phyloP scores from a whole-genome alignment of 2,113 vertebrate genomes.

The Oryzias woworae region DNA sequence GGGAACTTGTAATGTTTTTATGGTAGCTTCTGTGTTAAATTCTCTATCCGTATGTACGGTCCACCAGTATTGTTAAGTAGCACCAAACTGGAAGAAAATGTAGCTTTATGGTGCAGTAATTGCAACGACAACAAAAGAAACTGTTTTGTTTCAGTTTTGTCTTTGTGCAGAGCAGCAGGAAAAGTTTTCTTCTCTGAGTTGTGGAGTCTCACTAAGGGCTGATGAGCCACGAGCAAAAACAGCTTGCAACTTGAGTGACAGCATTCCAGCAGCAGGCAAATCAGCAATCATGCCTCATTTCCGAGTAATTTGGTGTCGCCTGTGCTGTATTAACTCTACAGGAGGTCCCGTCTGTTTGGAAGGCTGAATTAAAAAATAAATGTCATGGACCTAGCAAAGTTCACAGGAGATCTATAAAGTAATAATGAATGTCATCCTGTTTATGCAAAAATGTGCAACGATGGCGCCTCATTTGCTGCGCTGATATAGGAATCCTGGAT shows the following conservation, averaged over 20 bases:
- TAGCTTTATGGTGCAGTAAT: too few species aligned
- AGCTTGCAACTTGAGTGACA: constrained; percentile 65
- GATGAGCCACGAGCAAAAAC: constrained; percentile 56
- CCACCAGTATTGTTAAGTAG: too few species aligned
- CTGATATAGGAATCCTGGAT: too few species aligned
- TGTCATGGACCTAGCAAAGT: constrained; percentile 11
- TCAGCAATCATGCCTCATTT: constrained; percentile 72
- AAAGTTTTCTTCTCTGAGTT: constrained; percentile 28
- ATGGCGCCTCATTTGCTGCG: constrained; percentile 8
- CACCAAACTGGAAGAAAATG: too few species aligned
- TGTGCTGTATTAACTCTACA: constrained; percentile 58
- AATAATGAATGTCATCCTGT: constrained; percentile 29
- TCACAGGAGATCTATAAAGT: constrained; percentile 38
- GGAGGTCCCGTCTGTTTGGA: constrained; percentile 65
- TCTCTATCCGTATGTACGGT: too few species aligned
- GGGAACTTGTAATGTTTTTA: too few species aligned
- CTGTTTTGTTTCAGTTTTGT: neutral
- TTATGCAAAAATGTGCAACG: constrained; percentile 21
- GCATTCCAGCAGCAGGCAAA: constrained; percentile 55
- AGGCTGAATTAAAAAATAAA: constrained; percentile 51
- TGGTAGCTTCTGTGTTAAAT: too few species aligned
- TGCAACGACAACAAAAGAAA: too few species aligned
- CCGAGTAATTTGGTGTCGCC: constrained; percentile 62
- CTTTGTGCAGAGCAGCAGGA: neutral
- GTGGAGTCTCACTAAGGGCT: constrained; percentile 36